These are phyloP conservation scores for Anser cygnoides DNA, from an alignment of 2,113 vertebrate genomes.

Conservation along the genomic window DNA sequence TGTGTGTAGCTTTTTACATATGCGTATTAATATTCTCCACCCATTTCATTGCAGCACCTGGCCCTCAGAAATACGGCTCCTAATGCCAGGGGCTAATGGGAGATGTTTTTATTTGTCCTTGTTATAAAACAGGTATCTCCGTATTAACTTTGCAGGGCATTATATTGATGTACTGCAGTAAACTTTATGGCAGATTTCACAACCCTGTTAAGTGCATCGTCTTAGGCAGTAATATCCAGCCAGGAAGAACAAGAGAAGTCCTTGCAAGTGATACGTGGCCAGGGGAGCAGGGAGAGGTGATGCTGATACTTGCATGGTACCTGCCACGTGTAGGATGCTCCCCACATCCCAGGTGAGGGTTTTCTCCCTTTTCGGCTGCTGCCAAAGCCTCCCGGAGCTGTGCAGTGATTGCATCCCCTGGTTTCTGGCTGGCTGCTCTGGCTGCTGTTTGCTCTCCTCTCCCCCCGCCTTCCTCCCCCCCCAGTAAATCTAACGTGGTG, in stretches of 20 bases:
- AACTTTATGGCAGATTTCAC: constrained; percentile 70
- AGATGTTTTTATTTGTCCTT: constrained; percentile 70
- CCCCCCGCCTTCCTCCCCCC: neutral
- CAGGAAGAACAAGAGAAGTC: constrained; percentile 3
- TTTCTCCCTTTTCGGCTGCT: neutral
- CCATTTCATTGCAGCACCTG: constrained; percentile 48
- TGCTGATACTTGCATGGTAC: neutral
- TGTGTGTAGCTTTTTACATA: neutral
- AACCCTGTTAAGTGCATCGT: constrained; percentile 57
- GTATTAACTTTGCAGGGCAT: constrained; percentile 63
- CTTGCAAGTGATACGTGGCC: neutral
- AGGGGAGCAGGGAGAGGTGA: neutral
- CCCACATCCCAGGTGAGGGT: neutral
- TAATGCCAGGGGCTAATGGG: constrained; percentile 26
- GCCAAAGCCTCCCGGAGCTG: neutral
- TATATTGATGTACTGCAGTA: constrained; percentile 63
- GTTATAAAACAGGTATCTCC: constrained; percentile 50
- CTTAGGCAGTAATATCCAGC: neutral
- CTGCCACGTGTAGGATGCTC: neutral
- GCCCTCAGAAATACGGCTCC: constrained; percentile 23
- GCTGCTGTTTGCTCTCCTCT: neutral
- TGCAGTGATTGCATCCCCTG: accelerated
- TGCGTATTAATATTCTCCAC: neutral
- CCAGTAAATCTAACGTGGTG: constrained; percentile 2
- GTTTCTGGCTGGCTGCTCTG: neutral